Evolutionary conservation across 2,113 vertebrate genomes (phyloP), one percentile per base, ranked within the genome.

Genomic region (Trematomus loennbergii): DNA sequence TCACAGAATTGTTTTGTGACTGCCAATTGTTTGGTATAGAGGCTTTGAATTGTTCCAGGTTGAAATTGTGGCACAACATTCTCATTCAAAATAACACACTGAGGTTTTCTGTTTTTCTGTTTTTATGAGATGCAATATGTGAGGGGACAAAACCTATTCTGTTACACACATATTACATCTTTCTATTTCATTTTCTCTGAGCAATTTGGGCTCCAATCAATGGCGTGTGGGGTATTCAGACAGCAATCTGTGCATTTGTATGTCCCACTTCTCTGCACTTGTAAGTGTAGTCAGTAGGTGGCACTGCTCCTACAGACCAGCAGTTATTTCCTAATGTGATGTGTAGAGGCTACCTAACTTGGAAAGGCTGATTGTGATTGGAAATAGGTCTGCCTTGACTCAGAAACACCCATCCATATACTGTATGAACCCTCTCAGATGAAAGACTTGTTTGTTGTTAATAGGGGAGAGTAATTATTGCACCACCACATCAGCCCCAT

Each of bases 361-460:
- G 64, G 60, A 88, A 72, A 62, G 88, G 85, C 82, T 77, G 79
- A 82, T 50, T 78, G 59, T 85, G 83, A 81, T 77, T 84, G 75
- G 85, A 90, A 91, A 89, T 84, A 86, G 80, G 69, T 67, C 78
- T 74, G 88, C 85, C 84, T 91, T 77, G 84, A 86, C 81, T 79
- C 84, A 67, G 79, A 84, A 88, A 69, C 58, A 62, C 54, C 67
- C 83, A 63, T 89, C 75, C 75, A 72, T 74, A 82, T 46, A 40
- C 36, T 40, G 36, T 40, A 74, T 87, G 86, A 86, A 73, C 69
- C 72, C 48, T 49, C 60, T 66, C 45, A 75, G 88, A 90, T 89
- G 86, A 91, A 92, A 90, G 87, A 87, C 67, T 73, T 88, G 89
- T 90, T 93, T 93, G 87, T 92, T 93, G 86, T 91, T 88, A 90